These are phyloP conservation scores for Entomobrya multifasciata DNA, from an alignment of 2,888 invertebrate species.

Conservation along the genomic window DNA sequence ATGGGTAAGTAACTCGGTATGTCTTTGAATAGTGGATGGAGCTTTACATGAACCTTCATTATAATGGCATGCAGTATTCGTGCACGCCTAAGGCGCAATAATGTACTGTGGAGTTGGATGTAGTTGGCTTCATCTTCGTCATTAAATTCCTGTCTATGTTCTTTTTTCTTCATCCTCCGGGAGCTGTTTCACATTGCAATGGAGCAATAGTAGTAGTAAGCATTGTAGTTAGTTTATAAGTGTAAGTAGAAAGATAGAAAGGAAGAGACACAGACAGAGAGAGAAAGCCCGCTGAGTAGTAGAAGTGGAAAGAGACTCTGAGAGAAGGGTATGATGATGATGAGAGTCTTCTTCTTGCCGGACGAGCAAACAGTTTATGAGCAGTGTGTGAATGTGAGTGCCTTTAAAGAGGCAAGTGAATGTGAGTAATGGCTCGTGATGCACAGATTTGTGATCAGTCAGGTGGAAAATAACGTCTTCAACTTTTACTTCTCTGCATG, in stretches of 20 bases:
- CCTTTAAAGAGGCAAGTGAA: slow-evolving; percentile 63
- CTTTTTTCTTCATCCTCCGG: slow-evolving; percentile 48
- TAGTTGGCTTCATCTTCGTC: slow-evolving; percentile 54
- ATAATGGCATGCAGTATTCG: slow-evolving; percentile 31
- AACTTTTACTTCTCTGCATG: slow-evolving; percentile 41
- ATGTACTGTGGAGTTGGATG: neutral
- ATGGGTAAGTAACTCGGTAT: slow-evolving; percentile 12
- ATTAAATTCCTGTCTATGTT: slow-evolving; percentile 48
- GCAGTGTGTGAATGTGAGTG: slow-evolving; percentile 69
- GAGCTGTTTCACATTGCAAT: slow-evolving; percentile 55
- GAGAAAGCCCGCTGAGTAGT: slow-evolving; percentile 30
- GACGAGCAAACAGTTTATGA: slow-evolving; percentile 66
- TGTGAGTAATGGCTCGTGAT: slow-evolving; percentile 72
- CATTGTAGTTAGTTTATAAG: neutral
- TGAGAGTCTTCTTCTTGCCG: slow-evolving; percentile 42
- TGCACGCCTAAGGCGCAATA: slow-evolving; percentile 31
- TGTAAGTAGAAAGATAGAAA: neutral
- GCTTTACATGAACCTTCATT: slow-evolving; percentile 20
- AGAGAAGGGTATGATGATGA: slow-evolving; percentile 36
- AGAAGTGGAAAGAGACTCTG: slow-evolving; percentile 19
- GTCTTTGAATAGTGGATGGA: slow-evolving; percentile 12
- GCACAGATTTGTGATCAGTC: slow-evolving; percentile 71
- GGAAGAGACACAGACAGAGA: slow-evolving; percentile 2
- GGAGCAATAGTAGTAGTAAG: slow-evolving; percentile 5
- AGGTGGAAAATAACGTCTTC: slow-evolving; percentile 74